Evolutionary conservation across 2,113 vertebrate genomes (phyloP), one percentile per base, ranked within the genome.

Genomic region (Coracopsis vasa): DNA sequence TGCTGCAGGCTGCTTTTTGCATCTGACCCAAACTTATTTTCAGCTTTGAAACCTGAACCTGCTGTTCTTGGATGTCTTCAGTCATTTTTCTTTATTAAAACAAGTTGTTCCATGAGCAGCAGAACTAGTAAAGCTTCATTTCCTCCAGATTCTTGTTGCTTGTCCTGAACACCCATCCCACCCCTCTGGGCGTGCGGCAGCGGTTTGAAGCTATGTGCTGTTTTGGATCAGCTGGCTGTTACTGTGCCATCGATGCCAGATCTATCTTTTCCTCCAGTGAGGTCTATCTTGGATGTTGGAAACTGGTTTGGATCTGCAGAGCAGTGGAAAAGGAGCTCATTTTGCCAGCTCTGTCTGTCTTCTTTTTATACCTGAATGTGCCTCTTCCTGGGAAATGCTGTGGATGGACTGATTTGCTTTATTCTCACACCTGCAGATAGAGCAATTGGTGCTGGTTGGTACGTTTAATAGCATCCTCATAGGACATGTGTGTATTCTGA

Each of bases 41-140:
- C 88, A 93, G 90, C 95, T 97, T 97, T 97, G 94, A 97, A 96
- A 97, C 64, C 94, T 97, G 90, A 95, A 96, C 94, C 96, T 98
- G 91, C 88, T 91, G 87, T 97, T 96, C 91, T 91, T 96, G 82
- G 42, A 94, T 94, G 88, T 96, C 97, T 96, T 77, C 80, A 82
- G 78, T 90, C 37, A 45, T 95, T 94, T 96, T 95, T 95, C 93
- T 88, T 93, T 91, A 96, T 96, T 97, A 94, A 96, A 97, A 92
- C 96, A 94, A 96, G 94, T 97, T 89, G 94, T 91, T 95, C 94
- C 83, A 16, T 48, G 72, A 85, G 84, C 70, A 64, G 80, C 86
- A 96, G 89, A 95, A 81, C 91, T 71, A 95, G 91, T 86, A 95
- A 92, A 95, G 94, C 94, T 95, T 96, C 93, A 95, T 95, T 96